phyloP scores from a whole-genome alignment of 2,888 invertebrate species.

The Diaperis boleti region DNA sequence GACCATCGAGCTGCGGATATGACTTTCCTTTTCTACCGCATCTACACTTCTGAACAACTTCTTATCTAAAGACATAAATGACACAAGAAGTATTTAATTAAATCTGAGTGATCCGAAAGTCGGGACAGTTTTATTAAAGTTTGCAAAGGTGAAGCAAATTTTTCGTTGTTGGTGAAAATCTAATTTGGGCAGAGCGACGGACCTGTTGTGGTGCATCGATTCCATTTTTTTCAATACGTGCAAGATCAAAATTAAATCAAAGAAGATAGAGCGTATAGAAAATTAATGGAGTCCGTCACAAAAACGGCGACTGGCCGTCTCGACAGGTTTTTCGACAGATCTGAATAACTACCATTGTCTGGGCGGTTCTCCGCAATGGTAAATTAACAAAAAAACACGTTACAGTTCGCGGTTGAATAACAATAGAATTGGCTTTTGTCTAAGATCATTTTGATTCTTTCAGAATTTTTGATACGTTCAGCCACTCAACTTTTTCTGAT shows the following conservation, averaged over 20 bases:
- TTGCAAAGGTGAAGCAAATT: slow-evolving; percentile 9
- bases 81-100: slow-evolving; percentile 32
- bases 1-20: slow-evolving; percentile 35
- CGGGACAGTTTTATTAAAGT: slow-evolving; percentile 21
- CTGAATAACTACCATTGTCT: slow-evolving; percentile 29
- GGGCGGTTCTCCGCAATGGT: slow-evolving; percentile 48
- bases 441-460: slow-evolving; percentile 36
- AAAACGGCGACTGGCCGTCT: slow-evolving; percentile 52
- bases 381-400: slow-evolving; percentile 51
- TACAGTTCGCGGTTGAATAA: slow-evolving; percentile 38
- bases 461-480: slow-evolving; percentile 34
- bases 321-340: slow-evolving; percentile 54
- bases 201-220: background rate
- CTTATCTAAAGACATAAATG: slow-evolving; percentile 11
- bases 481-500: slow-evolving; percentile 17
- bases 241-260: slow-evolving; percentile 23
- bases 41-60: slow-evolving; percentile 5
- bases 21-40: slow-evolving; percentile 27
- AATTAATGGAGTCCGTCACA: slow-evolving; percentile 45
- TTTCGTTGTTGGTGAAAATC: slow-evolving; percentile 9
- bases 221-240: slow-evolving; percentile 18
- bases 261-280: slow-evolving; percentile 41
- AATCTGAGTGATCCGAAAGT: slow-evolving; percentile 27
- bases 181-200: slow-evolving; percentile 3
- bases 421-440: slow-evolving; percentile 38